Evolutionary conservation across 2,797 vertebrate species (phyloP), one percentile per base, ranked within the genome.

Genomic region (Crypturellus tataupa): DNA sequence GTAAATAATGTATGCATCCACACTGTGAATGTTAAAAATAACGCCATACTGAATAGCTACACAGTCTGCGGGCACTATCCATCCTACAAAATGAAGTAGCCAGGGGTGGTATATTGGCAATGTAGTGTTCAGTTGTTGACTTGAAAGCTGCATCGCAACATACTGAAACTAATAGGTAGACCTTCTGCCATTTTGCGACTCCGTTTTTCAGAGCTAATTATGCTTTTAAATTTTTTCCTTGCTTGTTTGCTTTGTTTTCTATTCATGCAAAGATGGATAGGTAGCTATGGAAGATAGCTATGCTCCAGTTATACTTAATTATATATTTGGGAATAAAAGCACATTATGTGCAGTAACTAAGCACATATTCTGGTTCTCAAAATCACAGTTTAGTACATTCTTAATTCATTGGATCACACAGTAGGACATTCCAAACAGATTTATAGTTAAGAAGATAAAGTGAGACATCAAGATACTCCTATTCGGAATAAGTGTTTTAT

Each of bases 401-500:
- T 82, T 88, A 89, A 87, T n/a, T 85, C 69, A 53, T 21, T 33
- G 25, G 23, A 60, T 89, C 53, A 49, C 23, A 80, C 47, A 9
- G 25, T 18, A 95, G 90, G 62, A 31, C 47, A 89, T 87, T 81
- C 20, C 10, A 67, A 71, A 55, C 5, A 67, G 69, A 75, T 91
- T 87, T 69, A 59, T 70, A 72, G 31, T 53, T 73, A 75, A 71
- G 24, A 81, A 93, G 85, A 92, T 73, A 49, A 88, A 47, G 56
- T 88, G 64, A 94, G 24, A 5, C 42, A 86, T 70, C 80, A 85
- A 67, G 64, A 55, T 51, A 69, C 17, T 85, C 35, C 84, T 72
- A 94, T 40, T 76, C 59, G 91, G 84, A 90, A 49, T 21, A 82
- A 68, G 60, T 78, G 58, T 29, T 95, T 92, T 94, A 80, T 77